Evolutionary conservation across 2,797 vertebrate genomes (phyloP), one percentile per base, ranked within the genome.

Genomic region (Gila robusta): DNA sequence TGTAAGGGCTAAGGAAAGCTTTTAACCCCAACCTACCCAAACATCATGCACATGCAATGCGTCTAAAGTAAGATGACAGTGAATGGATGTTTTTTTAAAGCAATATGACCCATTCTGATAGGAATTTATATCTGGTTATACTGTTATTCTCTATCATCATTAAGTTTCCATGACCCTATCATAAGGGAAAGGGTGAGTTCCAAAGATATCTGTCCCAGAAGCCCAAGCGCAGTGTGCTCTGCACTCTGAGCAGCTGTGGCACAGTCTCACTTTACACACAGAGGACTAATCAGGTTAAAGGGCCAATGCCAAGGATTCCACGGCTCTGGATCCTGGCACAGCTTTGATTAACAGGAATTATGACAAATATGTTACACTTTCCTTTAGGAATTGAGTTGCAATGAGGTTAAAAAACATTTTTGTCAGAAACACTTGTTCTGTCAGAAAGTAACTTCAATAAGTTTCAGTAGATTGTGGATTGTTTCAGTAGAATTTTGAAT

Each of bases 231-330:
- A 41, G 64, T 28, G 62, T 74, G 70, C 79, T 56, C 39, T 67
- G 47, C 11, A 26, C 76, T 79, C 79, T 76, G 79, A 84, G 87
- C 90, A 91, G 85, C 88, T 89, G 88, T 74, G 82, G 87, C 28
- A 19, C 72, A 89, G 89, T 85, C 87, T 92, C 86, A 88, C 70
- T 88, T 91, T 89, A 89, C 90, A 89, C 85, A 72, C 32, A 78
- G 86, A 84, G 49, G 39, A 83, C 86, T 83, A 87, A 88, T 86
- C 87, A 64, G 83, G 76, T 89, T 87, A 86, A 90, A 87, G 86
- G 81, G 82, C 74, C 79, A 82, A 79, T 88, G 88, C 88, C 84
- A 76, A 74, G 47, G n/a, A 90, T 89, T 85, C 87, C 87, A 86
- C 35, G 59, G 71, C 47, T 37, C 54, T 81, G 49, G 70, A 54